These are phyloP conservation scores for Caenorhabditis wallacei DNA, from an alignment of 2,888 invertebrate species.

Conservation along the genomic window DNA sequence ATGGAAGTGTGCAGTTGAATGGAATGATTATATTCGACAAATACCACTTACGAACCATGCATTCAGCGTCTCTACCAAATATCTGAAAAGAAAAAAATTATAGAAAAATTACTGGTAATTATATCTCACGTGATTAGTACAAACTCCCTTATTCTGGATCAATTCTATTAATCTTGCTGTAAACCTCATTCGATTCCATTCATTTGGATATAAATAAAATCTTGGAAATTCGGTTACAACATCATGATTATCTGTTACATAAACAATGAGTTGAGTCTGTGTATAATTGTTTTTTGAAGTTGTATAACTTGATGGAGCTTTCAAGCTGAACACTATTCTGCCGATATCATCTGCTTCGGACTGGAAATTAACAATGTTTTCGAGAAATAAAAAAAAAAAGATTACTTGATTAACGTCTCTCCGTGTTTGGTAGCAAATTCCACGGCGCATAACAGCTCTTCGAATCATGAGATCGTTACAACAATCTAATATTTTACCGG, in stretches of 20 bases:
- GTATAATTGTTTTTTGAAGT: slow-evolving; percentile 74
- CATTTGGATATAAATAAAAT: slow-evolving; percentile 80
- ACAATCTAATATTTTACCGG: slow-evolving; percentile 76
- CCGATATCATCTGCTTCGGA: slow-evolving; percentile 82
- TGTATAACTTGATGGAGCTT: slow-evolving; percentile 76
- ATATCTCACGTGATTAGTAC: slow-evolving; percentile 65
- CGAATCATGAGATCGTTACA: slow-evolving; percentile 76
- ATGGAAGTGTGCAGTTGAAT: slow-evolving; percentile 80
- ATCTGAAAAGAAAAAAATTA: slow-evolving; percentile 51
- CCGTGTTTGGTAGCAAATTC: slow-evolving; percentile 79
- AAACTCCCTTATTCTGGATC: slow-evolving; percentile 72
- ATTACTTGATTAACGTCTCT: slow-evolving; percentile 75
- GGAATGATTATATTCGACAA: slow-evolving; percentile 77
- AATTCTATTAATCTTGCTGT: slow-evolving; percentile 72
- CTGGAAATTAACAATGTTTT: slow-evolving; percentile 54
- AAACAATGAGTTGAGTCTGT: slow-evolving; percentile 79
- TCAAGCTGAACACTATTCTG: slow-evolving; percentile 76
- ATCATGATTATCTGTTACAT: slow-evolving; percentile 81
- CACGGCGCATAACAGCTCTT: slow-evolving; percentile 78
- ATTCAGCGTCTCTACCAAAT: slow-evolving; percentile 76
- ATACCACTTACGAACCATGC: slow-evolving; percentile 80
- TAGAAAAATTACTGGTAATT: background rate
- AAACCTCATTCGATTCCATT: slow-evolving; percentile 79
- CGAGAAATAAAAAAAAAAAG: background rate
- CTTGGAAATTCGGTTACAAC: slow-evolving; percentile 80